These are phyloP conservation scores for Achatina immaculata DNA, from an alignment of 1,140 invertebrate species.

Conservation along the genomic window DNA sequence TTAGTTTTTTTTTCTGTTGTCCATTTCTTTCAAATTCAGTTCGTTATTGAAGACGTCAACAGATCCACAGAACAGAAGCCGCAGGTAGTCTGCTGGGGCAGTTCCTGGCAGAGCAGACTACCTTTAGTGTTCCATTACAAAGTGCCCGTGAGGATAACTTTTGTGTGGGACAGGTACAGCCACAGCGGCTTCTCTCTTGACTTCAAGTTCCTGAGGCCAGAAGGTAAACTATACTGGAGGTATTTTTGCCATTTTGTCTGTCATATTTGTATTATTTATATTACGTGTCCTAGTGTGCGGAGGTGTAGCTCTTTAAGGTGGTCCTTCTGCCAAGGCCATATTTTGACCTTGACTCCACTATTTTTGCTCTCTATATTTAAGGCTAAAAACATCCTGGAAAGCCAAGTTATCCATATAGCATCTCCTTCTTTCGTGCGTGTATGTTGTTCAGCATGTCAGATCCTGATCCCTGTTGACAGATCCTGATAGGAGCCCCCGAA, in stretches of 20 bases:
- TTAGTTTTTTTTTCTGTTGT: no score
- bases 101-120: conserved; percentile 8
- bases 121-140: conserved; percentile 1
- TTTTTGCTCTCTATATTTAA: neutral
- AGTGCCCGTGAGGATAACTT: conserved; percentile 2
- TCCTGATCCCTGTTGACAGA: no score
- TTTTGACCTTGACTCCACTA: neutral
- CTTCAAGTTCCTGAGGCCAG: neutral
- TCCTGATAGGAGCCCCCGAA: no score
- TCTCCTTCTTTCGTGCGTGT: no score
- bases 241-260: neutral
- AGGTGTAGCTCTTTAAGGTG: neutral
- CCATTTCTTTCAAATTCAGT: neutral
- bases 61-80: neutral
- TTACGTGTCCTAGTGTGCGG: neutral
- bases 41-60: conserved; percentile 9
- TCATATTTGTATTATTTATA: neutral
- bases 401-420: no score
- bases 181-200: conserved; percentile 13
- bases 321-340: neutral
- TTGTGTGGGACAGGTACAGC: neutral
- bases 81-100: conserved; percentile 7
- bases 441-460: no score
- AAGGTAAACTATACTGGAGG: neutral
- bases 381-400: neutral